Conservation (phyloP, 92 coral and sea anemone genomes). For the Anthopleura xanthogrammica region DNA sequence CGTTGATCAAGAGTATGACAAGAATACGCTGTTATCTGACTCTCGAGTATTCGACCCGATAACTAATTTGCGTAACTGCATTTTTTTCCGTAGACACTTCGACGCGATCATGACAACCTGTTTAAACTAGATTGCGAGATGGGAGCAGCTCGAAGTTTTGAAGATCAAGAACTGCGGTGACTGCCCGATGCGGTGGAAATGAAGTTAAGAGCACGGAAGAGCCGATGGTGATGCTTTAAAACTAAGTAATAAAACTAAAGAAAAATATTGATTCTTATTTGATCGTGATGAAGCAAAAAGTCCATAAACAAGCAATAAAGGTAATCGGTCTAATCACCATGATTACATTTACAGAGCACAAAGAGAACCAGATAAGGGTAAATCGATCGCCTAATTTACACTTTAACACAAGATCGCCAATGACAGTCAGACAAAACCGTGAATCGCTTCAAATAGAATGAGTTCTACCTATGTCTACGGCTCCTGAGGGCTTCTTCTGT, state of each 20-base stretch:
- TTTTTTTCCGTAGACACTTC: conserved; percentile 60
- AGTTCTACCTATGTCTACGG: neutral
- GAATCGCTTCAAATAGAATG: conserved; percentile 8
- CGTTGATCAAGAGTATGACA: conserved; percentile 64
- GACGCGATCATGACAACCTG: conserved; percentile 90
- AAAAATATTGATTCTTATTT: conserved; percentile 80
- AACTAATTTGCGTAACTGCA: conserved; percentile 67
- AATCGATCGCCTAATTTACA: conserved; percentile 85
- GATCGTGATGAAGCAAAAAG: conserved; percentile 66
- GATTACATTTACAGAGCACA: conserved; percentile 78
- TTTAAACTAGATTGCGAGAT: conserved; percentile 78
- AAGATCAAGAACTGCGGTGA: conserved; percentile 17
- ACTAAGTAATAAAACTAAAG: conserved; percentile 38
- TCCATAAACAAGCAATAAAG: conserved; percentile 92
- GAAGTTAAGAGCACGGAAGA: neutral
- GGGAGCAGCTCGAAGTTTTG: conserved; percentile 20
- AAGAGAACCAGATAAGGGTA: conserved; percentile 70
- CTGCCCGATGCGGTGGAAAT: neutral
- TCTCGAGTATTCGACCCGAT: conserved; percentile 53
- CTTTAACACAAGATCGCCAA: conserved; percentile 50
- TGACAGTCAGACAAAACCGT: conserved; percentile 33
- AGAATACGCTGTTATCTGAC: conserved; percentile 77
- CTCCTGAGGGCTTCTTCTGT: conserved; percentile 6
- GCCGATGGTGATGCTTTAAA: conserved; percentile 31
- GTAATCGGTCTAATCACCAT: conserved; percentile 79